phyloP scores from a whole-genome alignment of 2,797 vertebrate species.

The Hafferia zeledoni region DNA sequence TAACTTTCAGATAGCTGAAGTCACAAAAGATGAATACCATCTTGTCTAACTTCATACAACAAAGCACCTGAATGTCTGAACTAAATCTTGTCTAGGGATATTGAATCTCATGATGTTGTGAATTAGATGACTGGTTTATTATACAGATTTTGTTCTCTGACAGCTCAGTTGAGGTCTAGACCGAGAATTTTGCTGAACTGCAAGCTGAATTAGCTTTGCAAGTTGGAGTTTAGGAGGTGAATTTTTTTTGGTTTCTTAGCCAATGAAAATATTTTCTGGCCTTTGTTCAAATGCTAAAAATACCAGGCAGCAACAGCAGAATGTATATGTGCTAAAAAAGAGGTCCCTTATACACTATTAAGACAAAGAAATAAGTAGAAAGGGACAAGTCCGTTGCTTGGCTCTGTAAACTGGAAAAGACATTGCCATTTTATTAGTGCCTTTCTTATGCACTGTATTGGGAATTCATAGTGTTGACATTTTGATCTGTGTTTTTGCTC shows the following conservation, averaged over 20 bases:
- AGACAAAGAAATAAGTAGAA: background rate
- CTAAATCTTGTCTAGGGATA: conserved; percentile 54
- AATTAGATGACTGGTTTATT: conserved; percentile 32
- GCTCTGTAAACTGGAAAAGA: conserved; percentile 1
- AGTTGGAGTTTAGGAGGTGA: background rate
- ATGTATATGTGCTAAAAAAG: background rate
- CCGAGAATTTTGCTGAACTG: background rate
- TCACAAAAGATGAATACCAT: conserved; percentile 47
- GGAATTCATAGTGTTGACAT: no score
- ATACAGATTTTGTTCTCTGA: conserved; percentile 34
- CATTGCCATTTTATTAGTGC: background rate
- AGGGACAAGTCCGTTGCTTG: background rate
- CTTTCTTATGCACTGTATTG: background rate
- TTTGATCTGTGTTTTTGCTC: no score
- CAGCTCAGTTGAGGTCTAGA: conserved; percentile 9
- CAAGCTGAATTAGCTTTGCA: conserved; percentile 8
- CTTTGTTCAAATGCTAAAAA: background rate
- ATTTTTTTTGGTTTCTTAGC: background rate
- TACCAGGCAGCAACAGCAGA: background rate
- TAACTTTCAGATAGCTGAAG: conserved; percentile 53
- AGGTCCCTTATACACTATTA: background rate
- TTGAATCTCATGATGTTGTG: background rate
- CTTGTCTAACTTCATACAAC: conserved; percentile 52
- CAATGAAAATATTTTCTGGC: background rate
- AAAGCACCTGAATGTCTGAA: conserved; percentile 41